Evolutionary conservation across 2,113 vertebrate species (phyloP).

Genomic region (Daboia siamensis): DNA sequence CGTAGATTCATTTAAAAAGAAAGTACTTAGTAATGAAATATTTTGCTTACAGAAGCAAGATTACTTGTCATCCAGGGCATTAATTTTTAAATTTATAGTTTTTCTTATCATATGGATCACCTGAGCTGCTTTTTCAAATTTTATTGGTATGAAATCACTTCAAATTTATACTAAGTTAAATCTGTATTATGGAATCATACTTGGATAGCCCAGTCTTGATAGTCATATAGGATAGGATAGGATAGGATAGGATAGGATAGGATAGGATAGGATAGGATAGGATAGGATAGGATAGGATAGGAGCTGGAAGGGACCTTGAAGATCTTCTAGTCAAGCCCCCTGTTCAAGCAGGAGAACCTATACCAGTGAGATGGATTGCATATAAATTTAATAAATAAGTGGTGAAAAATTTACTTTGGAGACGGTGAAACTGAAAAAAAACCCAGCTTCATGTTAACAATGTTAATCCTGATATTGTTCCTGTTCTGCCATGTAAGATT

Average conservation of each 20-base stretch:
- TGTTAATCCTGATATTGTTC: background rate
- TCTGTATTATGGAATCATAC: background rate
- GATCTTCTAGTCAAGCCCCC: too few species aligned
- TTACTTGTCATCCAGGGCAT: background rate
- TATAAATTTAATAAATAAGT: background rate
- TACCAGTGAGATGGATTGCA: background rate
- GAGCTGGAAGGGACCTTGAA: too few species aligned
- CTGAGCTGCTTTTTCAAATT: background rate
- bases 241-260: too few species aligned
- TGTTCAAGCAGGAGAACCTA: too few species aligned
- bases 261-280: too few species aligned
- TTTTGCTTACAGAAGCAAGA: background rate
- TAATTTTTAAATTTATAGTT: constrained; percentile 6
- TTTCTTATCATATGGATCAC: background rate
- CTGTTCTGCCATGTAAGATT: background rate
- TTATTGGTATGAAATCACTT: background rate
- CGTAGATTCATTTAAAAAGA: background rate
- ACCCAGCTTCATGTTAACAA: background rate
- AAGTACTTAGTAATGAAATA: background rate
- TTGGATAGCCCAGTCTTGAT: background rate
- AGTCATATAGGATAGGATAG: background rate
- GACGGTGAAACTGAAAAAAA: background rate
- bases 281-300: too few species aligned
- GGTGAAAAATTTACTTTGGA: background rate
- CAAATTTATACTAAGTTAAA: background rate